Base-by-base conservation (phyloP, 2,113 vertebrate genomes). In the Silurus meridionalis region DNA sequence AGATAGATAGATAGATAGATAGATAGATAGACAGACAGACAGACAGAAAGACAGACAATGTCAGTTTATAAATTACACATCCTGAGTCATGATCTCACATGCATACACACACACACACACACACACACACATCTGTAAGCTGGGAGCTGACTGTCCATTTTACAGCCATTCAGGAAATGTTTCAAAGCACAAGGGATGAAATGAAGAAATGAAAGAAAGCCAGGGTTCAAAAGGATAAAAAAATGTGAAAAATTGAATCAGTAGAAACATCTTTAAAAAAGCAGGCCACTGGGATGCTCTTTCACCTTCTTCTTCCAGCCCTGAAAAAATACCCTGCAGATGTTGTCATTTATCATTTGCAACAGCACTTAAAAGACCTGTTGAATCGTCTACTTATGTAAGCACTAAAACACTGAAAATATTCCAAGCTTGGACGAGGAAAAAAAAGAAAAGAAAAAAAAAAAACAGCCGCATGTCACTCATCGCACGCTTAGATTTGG, bases 151-250 rank as follows among this genome's bases (percentile, higher is more conserved):
- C 46, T 82, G 69, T 55, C 79, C 37, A 21, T 15, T 28, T 91
- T 90, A 88, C 91, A 89, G 91, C 92, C 92, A 90, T 87, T 94
- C 93, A 94, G 95, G 95, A 96, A 96, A 95, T 92, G 89, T 94
- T 93, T 96, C 90, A 13, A 57, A 69, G 75, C 61, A 17, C 25
- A 61, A 82, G 50, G 79, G 37, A 82, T 52, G 60, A n/a, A 84
- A 64, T 85, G 88, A 80, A 87, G 55, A 50, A 80, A 87, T 84
- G 63, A 83, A 84, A 82, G 63, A 81, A 85, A 86, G 85, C 48
- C 55, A 77, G 80, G 60, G 57, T 58, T 83, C 5, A 6, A 75
- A 28, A 66, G 19, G 11, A 63, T 53, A 50, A 48, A 37, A 13
- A 60, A 60, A 82, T 66, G 46, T 37, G 37, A 37, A 53, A 64